phyloP scores from a whole-genome alignment of 2,797 vertebrate species.

The Leptoclinus maculatus region DNA sequence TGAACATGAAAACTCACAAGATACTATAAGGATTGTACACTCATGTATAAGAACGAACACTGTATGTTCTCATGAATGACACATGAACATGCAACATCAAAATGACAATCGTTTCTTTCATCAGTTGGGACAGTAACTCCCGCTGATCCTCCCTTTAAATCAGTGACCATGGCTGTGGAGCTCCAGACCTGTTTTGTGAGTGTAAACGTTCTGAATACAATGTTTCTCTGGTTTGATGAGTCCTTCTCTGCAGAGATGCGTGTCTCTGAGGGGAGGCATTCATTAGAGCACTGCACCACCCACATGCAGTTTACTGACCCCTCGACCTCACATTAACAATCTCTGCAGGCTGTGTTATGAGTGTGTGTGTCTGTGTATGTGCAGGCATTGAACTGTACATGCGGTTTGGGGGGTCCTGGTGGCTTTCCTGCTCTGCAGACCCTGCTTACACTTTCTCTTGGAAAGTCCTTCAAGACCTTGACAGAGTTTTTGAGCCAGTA shows the following conservation, averaged over 20 bases:
- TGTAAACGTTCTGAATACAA: constrained; percentile 75
- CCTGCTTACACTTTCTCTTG: constrained; percentile 68
- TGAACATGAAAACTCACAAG: constrained; percentile 40
- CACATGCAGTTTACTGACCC: constrained; percentile 76
- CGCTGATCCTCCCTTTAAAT: constrained; percentile 54
- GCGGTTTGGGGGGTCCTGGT: constrained; percentile 52
- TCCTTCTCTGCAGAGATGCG: constrained; percentile 59
- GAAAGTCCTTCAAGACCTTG: constrained; percentile 62
- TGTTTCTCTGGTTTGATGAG: constrained; percentile 70
- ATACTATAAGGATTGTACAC: constrained; percentile 26
- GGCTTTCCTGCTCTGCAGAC: constrained; percentile 51
- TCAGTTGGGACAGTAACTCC: constrained; percentile 56
- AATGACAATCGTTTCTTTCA: constrained; percentile 65
- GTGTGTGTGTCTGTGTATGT: constrained; percentile 29
- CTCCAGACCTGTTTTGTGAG: constrained; percentile 44
- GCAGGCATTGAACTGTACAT: constrained; percentile 31
- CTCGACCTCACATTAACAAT: constrained; percentile 75
- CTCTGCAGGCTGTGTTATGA: constrained; percentile 57
- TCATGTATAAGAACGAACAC: constrained; percentile 13
- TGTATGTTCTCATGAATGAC: constrained; percentile 31
- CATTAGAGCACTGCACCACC: constrained; percentile 78
- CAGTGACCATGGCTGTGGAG: constrained; percentile 24
- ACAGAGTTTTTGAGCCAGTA: constrained; percentile 38
- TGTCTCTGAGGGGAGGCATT: constrained; percentile 79
- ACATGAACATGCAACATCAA: constrained; percentile 46